Evolutionary conservation across 2,113 vertebrate species (phyloP).

Genomic region (Chrysochloris asiatica): DNA sequence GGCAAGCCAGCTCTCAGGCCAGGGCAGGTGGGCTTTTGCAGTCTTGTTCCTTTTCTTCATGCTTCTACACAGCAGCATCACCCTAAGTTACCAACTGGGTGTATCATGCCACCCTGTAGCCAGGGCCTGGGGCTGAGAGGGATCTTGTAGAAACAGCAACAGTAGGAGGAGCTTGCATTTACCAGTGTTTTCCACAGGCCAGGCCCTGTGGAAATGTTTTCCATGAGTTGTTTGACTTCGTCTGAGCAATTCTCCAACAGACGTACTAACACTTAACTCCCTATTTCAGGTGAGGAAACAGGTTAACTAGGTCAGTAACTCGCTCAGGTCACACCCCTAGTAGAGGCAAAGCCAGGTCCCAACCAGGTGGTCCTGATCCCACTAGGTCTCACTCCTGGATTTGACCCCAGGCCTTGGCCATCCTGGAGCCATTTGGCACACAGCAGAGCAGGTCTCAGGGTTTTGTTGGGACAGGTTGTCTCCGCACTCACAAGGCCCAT

Average conservation of each 20-base stretch:
- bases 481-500: constrained; percentile 31
- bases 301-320: neutral
- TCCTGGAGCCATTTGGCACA: rapidly evolving
- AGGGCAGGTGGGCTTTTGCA: neutral
- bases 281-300: neutral
- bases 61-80: too few species aligned
- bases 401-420: neutral
- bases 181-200: neutral
- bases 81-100: too few species aligned
- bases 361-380: neutral
- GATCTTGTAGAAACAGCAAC: neutral
- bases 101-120: too few species aligned
- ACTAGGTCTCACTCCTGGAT: rapidly evolving
- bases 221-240: neutral
- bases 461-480: too few species aligned
- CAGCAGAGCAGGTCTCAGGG: too few species aligned
- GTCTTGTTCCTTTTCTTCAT: too few species aligned
- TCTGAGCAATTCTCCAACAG: neutral
- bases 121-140: neutral
- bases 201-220: neutral
- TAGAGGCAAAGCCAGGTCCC: neutral
- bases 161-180: neutral
- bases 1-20: neutral
- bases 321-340: neutral
- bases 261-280: neutral